Evolutionary conservation across 1,140 invertebrate species (phyloP), one percentile per base, ranked within the genome.

Genomic region (Ericerus pela): DNA sequence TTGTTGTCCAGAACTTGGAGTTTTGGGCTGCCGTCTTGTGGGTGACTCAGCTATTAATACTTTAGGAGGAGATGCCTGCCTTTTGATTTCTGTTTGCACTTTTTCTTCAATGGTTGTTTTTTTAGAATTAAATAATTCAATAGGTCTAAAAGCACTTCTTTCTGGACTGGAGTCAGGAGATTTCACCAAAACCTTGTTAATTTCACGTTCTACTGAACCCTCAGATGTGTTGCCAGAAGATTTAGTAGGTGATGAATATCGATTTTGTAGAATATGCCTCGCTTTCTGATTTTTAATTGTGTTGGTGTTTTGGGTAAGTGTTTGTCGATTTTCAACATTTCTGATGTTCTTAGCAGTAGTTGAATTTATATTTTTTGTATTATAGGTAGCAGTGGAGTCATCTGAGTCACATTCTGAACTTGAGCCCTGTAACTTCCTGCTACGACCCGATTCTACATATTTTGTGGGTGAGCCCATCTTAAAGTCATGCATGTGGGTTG

Each of bases 141-240:
- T 64, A 14, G 65, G 65, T 20, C 57, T 59, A 37, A 67, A 67
- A 3, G 62, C 61, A 52, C 57, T 62, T 58, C 65, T 58, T 55
- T 66, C 63, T 12, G 65, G 63, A 33, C 65, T 67, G 11, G 62
- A 62, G 16, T 62, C 59, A 20, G 61, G 56, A 18, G 59, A 62
- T 27, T 54, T 60, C 10, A 20, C 20, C 6, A 38, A 18, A 8
- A 28, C 52, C 20, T 54, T 60, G 38, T 22, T 57, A 2, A 64
- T 33, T 61, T 68, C 66, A 43, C 59, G 63, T 6, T 55, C 61
- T 2, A 68, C 55, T 22, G 66, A 68, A 3, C 65, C 66, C 57
- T 67, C 65, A 62, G 66, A 56, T 68, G 67, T 38, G 31, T 8
- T 33, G 31, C n/a, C n/a, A n/a, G 31, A 10, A 33, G 31, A 33